Percentiles rank a stretch among this genome's conserved stretches.
These are phyloP conservation scores for Candoia aspera DNA, from an alignment of 2,113 vertebrate species.

Conservation along the genomic window DNA sequence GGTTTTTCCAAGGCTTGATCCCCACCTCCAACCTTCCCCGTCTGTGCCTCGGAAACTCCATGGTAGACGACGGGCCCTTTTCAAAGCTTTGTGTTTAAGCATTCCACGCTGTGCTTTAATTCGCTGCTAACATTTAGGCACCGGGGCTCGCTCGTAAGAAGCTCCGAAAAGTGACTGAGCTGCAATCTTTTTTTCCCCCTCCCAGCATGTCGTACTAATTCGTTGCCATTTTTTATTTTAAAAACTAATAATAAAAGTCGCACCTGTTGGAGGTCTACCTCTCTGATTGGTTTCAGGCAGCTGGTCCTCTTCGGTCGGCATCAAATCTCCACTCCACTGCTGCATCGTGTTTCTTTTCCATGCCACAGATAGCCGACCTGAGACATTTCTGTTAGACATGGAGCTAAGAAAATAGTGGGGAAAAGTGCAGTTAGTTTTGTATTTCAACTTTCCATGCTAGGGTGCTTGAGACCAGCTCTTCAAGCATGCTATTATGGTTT, in stretches of 20 bases:
- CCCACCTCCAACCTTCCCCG: background rate
- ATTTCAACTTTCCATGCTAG: background rate
- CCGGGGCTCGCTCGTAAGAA: background rate
- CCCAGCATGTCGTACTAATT: no score
- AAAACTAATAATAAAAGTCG: background rate
- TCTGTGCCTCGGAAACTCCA: no score
- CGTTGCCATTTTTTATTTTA: background rate
- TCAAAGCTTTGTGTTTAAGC: background rate
- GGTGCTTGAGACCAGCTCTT: background rate
- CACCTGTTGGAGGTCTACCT: background rate
- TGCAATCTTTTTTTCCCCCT: background rate
- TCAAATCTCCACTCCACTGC: background rate
- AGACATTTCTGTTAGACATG: background rate
- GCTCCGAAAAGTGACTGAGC: background rate
- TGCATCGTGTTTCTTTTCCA: no score
- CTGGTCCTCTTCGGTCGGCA: background rate
- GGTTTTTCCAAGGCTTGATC: background rate
- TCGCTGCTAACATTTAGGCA: background rate
- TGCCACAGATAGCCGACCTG: background rate
- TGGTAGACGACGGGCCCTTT: background rate
- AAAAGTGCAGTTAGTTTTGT: background rate
- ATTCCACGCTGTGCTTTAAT: background rate
- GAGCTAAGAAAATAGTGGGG: background rate
- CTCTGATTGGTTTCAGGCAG: background rate
- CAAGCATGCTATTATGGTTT: background rate